phyloP scores from a whole-genome alignment of 92 coral and sea anemone species.

The Paramuricea clavata region DNA sequence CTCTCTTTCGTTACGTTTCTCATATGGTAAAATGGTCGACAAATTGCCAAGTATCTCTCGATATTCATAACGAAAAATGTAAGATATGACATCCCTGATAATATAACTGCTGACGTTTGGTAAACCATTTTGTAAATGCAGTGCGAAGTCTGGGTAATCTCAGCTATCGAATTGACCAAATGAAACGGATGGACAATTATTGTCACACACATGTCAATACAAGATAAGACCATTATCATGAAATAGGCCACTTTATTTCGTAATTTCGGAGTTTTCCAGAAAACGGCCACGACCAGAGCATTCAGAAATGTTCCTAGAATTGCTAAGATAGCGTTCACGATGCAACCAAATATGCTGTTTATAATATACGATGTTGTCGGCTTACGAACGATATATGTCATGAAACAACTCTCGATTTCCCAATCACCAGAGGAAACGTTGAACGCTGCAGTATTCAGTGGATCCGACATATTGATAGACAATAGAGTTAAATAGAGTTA shows the following conservation, averaged over 20 bases:
- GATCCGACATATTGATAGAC: no score
- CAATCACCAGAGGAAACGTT: no score
- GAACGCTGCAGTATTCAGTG: no score
- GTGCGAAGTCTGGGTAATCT: neutral
- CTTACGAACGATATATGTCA: no score
- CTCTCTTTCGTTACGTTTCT: neutral
- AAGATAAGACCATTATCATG: slow-evolving; percentile 22
- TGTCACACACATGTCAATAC: no score
- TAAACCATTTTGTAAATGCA: slow-evolving; percentile 13
- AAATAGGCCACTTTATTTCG: slow-evolving; percentile 16
- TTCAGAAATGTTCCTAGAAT: slow-evolving; percentile 7
- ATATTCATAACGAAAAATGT: neutral
- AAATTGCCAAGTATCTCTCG: neutral
- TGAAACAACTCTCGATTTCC: no score
- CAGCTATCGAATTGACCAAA: neutral
- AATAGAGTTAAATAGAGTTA: no score
- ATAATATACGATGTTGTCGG: no score
- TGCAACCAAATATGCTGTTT: no score
- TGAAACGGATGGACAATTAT: neutral
- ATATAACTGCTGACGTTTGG: slow-evolving; percentile 1
- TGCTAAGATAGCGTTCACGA: no score
- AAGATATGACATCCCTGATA: slow-evolving; percentile 1
- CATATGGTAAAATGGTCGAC: neutral
- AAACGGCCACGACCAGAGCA: no score
- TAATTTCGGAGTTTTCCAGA: neutral